Evolutionary conservation across 2,797 vertebrate genomes (phyloP), one percentile per base, ranked within the genome.

Genomic region (Darevskia mixta): DNA sequence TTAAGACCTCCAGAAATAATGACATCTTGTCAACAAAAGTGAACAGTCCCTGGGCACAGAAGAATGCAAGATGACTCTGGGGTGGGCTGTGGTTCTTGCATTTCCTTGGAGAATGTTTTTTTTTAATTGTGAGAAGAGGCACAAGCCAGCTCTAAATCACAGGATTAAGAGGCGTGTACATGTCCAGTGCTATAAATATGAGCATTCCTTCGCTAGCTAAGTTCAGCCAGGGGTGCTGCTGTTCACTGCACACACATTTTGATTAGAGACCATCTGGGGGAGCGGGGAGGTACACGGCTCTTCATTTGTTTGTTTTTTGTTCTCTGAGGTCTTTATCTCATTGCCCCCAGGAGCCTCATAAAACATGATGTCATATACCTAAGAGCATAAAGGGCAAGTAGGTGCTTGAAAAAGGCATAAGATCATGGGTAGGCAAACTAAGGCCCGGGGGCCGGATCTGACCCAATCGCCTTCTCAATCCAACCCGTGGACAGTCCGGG

Each of bases 401-500:
- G 7, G 55, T 38, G 15, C 23, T 38, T 75, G 11, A 11, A 35
- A 7, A 43, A 25, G 18, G 32, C 35, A 9, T 17, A 41, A 85
- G 38, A 9, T 71, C 13, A 32, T 55, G 49, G 13, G 49, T 55
- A 15, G 49, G 1, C 13, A 55, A 55, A 55, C 49, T 15, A 55
- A 55, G 49, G 49, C 13, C 13, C 49, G 1, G 49, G 49, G 49
- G 49, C 49, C 1, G 49, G 49, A 49, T 3, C 11, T 4, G 3
- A 13, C 49, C 49, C 49, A 49, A 49, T 49, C 13, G 13, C 49
- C 49, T 15, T 49, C 49, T 49, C 11, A 15, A 13, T 49, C 49
- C 1, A 11, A 11, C 45, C 49, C 1, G 0, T 0, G 49, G 13
- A 49, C 3, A 1, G 13, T 4, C 49, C 0, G 1, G 45, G 45